Conservation (phyloP, 2,113 vertebrate species). For the Gasterosteus aculeatus region DNA sequence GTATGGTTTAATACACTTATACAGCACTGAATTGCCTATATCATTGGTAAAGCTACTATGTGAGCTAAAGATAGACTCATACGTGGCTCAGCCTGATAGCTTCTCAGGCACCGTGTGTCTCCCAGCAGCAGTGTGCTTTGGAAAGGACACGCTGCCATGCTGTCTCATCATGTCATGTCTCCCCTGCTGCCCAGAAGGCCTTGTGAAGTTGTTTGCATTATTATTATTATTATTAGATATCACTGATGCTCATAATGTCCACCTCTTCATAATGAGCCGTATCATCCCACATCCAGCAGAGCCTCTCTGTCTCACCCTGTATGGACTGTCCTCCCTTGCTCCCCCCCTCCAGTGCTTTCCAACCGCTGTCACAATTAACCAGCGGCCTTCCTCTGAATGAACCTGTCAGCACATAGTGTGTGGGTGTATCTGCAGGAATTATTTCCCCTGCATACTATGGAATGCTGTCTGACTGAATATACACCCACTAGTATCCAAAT, state of each 20-base stretch:
- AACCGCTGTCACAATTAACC: not conserved
- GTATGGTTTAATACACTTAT: not conserved
- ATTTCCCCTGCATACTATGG: not conserved
- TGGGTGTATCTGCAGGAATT: not conserved
- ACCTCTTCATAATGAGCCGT: not conserved
- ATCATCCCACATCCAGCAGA: not conserved
- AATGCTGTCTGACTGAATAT: not conserved
- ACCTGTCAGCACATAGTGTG: not conserved
- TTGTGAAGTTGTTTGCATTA: conserved; percentile 10
- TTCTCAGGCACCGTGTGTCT: not conserved
- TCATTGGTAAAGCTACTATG: not conserved
- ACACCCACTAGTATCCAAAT: not conserved
- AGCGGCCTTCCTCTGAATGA: not conserved
- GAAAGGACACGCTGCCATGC: not conserved
- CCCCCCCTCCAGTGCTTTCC: not conserved
- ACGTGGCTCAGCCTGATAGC: not conserved
- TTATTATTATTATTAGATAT: conserved; percentile 12
- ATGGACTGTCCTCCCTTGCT: not conserved
- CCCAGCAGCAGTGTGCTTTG: not conserved
- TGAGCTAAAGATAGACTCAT: not conserved
- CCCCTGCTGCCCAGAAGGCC: not conserved
- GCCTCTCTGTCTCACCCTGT: not conserved
- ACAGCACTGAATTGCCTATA: not conserved
- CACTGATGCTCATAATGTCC: too few relatives aligned
- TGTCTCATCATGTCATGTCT: not conserved